phyloP scores from a whole-genome alignment of 1,140 invertebrate genomes.

The Archegozetes longisetosus region DNA sequence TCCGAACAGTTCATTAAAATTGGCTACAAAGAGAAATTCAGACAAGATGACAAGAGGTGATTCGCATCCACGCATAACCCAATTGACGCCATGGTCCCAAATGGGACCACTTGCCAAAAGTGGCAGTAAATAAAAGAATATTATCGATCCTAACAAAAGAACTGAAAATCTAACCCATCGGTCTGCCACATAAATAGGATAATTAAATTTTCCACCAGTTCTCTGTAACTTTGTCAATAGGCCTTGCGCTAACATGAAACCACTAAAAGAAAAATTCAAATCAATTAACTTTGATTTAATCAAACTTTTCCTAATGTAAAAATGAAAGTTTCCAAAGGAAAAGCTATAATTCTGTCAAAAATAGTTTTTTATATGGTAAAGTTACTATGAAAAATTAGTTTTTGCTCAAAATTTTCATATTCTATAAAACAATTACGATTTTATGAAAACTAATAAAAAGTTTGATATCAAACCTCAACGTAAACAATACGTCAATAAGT shows the following conservation, averaged over 20 bases:
- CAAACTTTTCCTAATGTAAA: background rate
- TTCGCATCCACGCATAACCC: slow-evolving; percentile 1
- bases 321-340: too few species aligned
- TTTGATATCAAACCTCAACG: background rate
- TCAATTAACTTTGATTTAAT: background rate
- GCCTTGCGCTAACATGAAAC: background rate
- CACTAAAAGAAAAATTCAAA: background rate
- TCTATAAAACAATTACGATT: too few species aligned
- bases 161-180: slow-evolving; percentile 2
- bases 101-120: slow-evolving; percentile 1
- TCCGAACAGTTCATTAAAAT: slow-evolving; percentile 11
- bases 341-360: too few species aligned
- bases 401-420: too few species aligned
- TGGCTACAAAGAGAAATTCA: slow-evolving; percentile 11
- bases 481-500: slow-evolving; percentile 7
- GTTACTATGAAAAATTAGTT: too few species aligned
- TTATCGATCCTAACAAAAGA: slow-evolving; percentile 2
- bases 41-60: slow-evolving; percentile 1
- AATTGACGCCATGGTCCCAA: slow-evolving; percentile 8
- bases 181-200: slow-evolving; percentile 4
- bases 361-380: too few species aligned
- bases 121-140: slow-evolving; percentile 10
- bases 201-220: slow-evolving; percentile 8
- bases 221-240: slow-evolving; percentile 1
- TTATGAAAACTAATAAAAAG: too few species aligned